Conservation (phyloP, 2,888 invertebrate species). For the Yponomeuta cagnagella region DNA sequence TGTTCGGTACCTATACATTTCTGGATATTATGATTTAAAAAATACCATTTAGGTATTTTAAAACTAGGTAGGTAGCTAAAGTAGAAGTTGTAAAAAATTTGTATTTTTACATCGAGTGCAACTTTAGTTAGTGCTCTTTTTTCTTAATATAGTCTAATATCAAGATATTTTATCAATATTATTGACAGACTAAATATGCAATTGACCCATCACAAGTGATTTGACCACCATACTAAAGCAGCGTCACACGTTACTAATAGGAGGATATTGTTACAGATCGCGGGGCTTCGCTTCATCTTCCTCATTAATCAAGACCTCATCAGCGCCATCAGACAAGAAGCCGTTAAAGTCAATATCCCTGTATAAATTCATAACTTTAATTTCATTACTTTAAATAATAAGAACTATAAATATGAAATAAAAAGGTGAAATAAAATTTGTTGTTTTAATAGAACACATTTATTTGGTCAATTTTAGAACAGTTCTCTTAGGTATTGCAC, state of each 20-base stretch:
- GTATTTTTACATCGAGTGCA: too few species aligned
- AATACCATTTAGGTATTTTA: too few species aligned
- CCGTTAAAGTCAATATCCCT: slow-evolving; percentile 83
- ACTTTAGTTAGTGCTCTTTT: too few species aligned
- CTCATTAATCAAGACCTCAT: slow-evolving; percentile 94
- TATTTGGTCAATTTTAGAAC: slow-evolving; percentile 72
- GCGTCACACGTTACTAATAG: background rate
- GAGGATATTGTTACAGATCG: slow-evolving; percentile 75
- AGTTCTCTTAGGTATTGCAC: slow-evolving; percentile 59
- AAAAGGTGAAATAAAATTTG: slow-evolving; percentile 17
- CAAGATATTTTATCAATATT: too few species aligned
- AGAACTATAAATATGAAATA: background rate
- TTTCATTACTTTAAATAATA: background rate
- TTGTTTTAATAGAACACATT: slow-evolving; percentile 70
- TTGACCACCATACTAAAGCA: too few species aligned
- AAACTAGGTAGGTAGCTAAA: too few species aligned
- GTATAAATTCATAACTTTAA: slow-evolving; percentile 33
- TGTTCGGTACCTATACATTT: too few species aligned
- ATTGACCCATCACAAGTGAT: too few species aligned
- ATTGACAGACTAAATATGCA: too few species aligned
- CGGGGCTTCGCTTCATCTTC: slow-evolving; percentile 94
- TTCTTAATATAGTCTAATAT: too few species aligned
- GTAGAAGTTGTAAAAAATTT: too few species aligned
- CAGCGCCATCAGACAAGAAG: slow-evolving; percentile 91
- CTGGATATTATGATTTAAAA: too few species aligned